phyloP scores from a whole-genome alignment of 2,113 vertebrate genomes.

The Capreolus pygargus region DNA sequence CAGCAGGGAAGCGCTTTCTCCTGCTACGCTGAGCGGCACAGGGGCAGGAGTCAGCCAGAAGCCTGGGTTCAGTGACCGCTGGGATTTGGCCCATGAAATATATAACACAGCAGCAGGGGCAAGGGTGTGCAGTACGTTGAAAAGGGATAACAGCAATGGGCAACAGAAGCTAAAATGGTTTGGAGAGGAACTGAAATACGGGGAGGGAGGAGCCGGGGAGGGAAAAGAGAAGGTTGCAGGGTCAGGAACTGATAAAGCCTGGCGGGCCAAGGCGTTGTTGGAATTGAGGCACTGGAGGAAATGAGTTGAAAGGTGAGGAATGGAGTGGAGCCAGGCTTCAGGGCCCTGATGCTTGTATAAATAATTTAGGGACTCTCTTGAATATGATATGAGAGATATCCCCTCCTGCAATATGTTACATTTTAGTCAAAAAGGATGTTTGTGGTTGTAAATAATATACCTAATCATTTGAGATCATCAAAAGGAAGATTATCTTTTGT shows the following conservation, averaged over 20 bases:
- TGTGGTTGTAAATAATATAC: background rate
- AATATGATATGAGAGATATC: background rate
- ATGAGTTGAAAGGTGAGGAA: background rate
- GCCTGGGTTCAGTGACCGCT: background rate
- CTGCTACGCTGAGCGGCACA: fast-evolving
- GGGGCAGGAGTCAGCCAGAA: background rate
- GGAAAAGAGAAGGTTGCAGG: background rate
- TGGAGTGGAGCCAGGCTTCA: background rate
- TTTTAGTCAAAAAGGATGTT: background rate
- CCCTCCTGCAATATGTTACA: background rate
- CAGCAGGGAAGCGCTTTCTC: too few species aligned
- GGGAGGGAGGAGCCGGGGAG: background rate
- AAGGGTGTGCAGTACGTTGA: background rate
- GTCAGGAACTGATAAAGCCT: background rate
- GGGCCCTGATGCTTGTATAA: background rate
- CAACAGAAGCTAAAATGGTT: background rate
- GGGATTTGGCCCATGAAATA: fast-evolving
- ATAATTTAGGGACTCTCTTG: background rate
- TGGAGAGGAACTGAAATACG: background rate
- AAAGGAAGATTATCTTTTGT: background rate
- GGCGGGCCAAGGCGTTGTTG: background rate
- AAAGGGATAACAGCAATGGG: background rate
- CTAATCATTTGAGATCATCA: background rate
- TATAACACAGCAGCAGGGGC: background rate
- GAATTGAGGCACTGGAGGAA: background rate